A percentile compares a stretch with the other conserved stretches of the same genome.
These are phyloP conservation scores for Plagodis pulveraria DNA, from an alignment of 2,888 invertebrate species.

Conservation along the genomic window DNA sequence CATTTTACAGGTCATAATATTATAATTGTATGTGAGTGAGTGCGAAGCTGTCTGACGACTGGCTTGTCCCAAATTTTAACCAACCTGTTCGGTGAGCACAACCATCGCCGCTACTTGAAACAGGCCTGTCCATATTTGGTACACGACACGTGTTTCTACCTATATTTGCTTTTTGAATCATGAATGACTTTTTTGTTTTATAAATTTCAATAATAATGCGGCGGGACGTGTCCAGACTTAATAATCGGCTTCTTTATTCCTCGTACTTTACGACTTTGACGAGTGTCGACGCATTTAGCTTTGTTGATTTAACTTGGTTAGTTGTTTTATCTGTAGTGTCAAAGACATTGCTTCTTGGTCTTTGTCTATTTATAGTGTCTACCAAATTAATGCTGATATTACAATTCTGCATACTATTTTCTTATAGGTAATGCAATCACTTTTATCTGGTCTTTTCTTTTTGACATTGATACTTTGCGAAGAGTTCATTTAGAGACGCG, in stretches of 20 bases:
- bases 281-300: constrained; percentile 13
- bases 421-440: constrained; percentile 1
- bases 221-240: constrained; percentile 38
- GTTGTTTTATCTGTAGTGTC: too few relatives aligned
- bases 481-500: constrained; percentile 22
- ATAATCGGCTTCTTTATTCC: constrained; percentile 29
- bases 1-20: constrained; percentile 26
- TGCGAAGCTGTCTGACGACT: constrained; percentile 18
- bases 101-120: constrained; percentile 51
- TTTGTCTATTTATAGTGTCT: background rate
- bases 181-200: constrained; percentile 45
- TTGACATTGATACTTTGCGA: constrained; percentile 12
- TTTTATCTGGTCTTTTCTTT: constrained; percentile 16
- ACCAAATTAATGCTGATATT: background rate
- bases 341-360: background rate
- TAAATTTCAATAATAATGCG: constrained; percentile 36
- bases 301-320: constrained; percentile 3
- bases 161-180: constrained; percentile 49
- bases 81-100: constrained; percentile 57
- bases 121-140: constrained; percentile 49
- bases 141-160: constrained; percentile 50
- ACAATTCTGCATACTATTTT: background rate
- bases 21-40: constrained; percentile 22
- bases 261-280: constrained; percentile 20
- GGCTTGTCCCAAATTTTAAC: constrained; percentile 54